A percentile compares a stretch with the other conserved stretches of the same genome.
phyloP scores from a whole-genome alignment of 2,797 vertebrate species.

The Perdix hodgsoniae region DNA sequence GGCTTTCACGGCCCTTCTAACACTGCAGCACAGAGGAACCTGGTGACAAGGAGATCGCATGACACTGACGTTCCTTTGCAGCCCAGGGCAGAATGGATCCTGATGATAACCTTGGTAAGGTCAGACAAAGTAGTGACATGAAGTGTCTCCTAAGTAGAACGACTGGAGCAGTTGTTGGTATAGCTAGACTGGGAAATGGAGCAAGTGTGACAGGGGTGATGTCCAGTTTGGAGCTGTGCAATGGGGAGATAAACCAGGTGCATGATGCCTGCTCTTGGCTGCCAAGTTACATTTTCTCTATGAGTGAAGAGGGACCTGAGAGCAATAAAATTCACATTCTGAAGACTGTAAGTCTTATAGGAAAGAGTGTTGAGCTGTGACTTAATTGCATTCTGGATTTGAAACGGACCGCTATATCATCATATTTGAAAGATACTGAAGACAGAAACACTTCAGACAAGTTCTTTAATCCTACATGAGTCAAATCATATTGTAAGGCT shows the following conservation, averaged over 20 bases:
- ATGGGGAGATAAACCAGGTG: neutral
- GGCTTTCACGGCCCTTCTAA: neutral
- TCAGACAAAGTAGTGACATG: neutral
- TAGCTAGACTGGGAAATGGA: neutral
- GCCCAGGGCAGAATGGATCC: neutral
- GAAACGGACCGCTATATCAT: neutral
- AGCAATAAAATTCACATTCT: neutral
- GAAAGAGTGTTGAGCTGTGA: neutral
- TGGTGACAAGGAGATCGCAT: neutral
- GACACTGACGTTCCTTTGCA: neutral
- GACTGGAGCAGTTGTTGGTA: neutral
- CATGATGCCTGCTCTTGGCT: neutral
- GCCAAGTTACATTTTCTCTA: neutral
- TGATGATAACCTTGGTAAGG: neutral
- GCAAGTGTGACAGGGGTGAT: neutral
- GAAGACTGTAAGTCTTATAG: neutral
- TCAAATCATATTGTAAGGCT: neutral
- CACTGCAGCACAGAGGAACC: neutral
- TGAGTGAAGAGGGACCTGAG: neutral
- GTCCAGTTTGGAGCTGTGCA: neutral
- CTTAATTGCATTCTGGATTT: neutral
- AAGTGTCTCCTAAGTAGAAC: neutral
- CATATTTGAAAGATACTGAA: neutral
- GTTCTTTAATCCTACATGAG: neutral
- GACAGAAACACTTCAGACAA: neutral